phyloP scores from a whole-genome alignment of 2,797 vertebrate genomes.

The Sorex maritimensis region DNA sequence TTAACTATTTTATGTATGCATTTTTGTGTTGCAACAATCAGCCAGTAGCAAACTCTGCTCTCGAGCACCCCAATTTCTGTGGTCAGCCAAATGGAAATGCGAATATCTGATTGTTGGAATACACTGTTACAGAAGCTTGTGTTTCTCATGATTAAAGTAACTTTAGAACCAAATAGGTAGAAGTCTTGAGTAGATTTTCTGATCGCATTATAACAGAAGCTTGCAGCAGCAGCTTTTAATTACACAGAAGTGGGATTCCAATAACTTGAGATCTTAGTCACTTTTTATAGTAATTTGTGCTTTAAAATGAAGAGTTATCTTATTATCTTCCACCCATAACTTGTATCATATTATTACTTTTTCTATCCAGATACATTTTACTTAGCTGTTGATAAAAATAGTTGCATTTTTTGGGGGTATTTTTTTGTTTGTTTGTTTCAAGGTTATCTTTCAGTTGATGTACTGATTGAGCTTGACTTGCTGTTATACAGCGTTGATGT shows the following conservation, averaged over 20 bases:
- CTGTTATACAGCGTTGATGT: slow-evolving; percentile 78
- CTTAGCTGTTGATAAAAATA: slow-evolving; percentile 57
- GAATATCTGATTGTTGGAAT: slow-evolving; percentile 80
- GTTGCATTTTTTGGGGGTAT: background rate
- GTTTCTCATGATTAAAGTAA: slow-evolving; percentile 74
- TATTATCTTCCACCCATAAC: background rate
- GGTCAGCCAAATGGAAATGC: slow-evolving; percentile 68
- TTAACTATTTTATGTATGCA: slow-evolving; percentile 88
- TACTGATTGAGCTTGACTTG: slow-evolving; percentile 75
- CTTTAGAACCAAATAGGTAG: slow-evolving; percentile 70
- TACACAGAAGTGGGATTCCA: slow-evolving; percentile 62
- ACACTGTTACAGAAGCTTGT: slow-evolving; percentile 75
- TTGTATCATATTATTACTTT: slow-evolving; percentile 68
- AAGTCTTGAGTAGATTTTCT: slow-evolving; percentile 74
- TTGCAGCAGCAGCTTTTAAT: slow-evolving; percentile 74
- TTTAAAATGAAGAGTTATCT: slow-evolving; percentile 70
- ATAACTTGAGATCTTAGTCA: slow-evolving; percentile 74
- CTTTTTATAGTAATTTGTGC: slow-evolving; percentile 73
- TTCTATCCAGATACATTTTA: slow-evolving; percentile 66
- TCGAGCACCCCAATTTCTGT: slow-evolving; percentile 79
- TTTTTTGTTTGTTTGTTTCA: background rate
- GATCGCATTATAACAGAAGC: slow-evolving; percentile 69
- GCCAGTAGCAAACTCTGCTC: slow-evolving; percentile 61
- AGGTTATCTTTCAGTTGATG: slow-evolving; percentile 63
- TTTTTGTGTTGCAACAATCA: slow-evolving; percentile 86